Base-by-base conservation (phyloP, 1,140 invertebrate species). In the Ips typographus region DNA sequence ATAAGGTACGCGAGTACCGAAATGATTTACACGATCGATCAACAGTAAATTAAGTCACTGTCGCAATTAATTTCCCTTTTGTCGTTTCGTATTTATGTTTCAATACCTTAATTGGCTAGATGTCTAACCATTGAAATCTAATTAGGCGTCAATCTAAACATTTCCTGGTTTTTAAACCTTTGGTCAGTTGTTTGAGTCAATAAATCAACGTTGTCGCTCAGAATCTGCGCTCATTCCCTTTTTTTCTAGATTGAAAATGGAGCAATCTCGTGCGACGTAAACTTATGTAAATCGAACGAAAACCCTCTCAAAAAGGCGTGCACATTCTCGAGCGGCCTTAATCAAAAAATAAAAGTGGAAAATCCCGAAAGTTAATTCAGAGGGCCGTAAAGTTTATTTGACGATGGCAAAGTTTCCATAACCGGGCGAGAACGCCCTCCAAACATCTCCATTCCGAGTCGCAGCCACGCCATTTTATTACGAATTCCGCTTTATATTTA, bases 401-500 rank as follows among this genome's bases (percentile, higher is more conserved):
- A 71, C 47, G 69, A 71, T 71, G 57, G 69, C 69, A 39, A 61
- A 47, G 58, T 57, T 65, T 47, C 65, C 66, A 56, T 72, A 68
- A 69, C 65, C 65, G 55, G 38, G 41, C n/a, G 67, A 58, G 58
- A 69, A 55, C 58, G 66, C 72, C 65, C 65, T 55, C 63, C 56
- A 64, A 72, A 59, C 63, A 49, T 53, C 52, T 66, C 69, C 66
- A 73, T 73, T 73, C 70, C 70, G 66, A 73, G 70, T 55, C 65
- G 49, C 62, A 52, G 66, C 60, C 51, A 36, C 70, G 70, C 70
- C 73, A 70, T 76, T 76, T 76, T 76, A 76, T 76, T 76, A 73
- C 73, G 65, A 70, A 72, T 71, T 72, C 74, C 73, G 74, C 74
- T 76, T 76, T 76, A 76, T 76, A 76, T 76, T 76, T 76, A 76